Percentiles rank a stretch among this genome's conserved stretches.
Evolutionary conservation across 2,113 vertebrate species (phyloP).

Genomic region (Nettapus auritus): DNA sequence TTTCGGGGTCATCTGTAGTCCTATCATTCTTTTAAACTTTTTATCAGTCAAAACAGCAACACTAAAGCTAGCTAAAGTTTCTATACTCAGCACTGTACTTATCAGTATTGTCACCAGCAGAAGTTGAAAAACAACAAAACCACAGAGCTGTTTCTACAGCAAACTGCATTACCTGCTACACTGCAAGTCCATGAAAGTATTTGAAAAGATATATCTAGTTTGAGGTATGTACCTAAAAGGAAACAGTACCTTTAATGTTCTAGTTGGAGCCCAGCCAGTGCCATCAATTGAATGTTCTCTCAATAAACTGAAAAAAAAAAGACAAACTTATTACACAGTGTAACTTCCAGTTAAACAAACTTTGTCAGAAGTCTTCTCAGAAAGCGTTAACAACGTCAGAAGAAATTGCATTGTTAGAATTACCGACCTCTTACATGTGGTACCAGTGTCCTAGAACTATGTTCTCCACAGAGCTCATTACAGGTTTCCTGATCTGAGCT

Average conservation of each 20-base stretch:
- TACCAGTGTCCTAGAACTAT: background rate
- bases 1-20: background rate
- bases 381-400: background rate
- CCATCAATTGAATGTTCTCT: constrained; percentile 97
- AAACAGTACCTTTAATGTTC: constrained; percentile 92
- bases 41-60: background rate
- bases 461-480: background rate
- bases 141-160: background rate
- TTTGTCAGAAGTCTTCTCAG: background rate
- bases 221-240: background rate
- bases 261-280: constrained; percentile 97
- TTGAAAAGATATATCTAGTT: background rate
- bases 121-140: background rate
- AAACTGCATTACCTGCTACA: background rate
- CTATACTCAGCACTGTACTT: background rate
- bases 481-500: background rate
- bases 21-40: background rate
- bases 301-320: constrained; percentile 87
- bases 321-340: background rate
- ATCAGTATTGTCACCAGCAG: background rate
- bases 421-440: background rate
- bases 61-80: background rate
- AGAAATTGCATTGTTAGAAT: background rate
- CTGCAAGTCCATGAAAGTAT: background rate
- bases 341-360: background rate